Evolutionary conservation across 2,888 invertebrate species (phyloP).

Genomic region (Hedychridium roseum): DNA sequence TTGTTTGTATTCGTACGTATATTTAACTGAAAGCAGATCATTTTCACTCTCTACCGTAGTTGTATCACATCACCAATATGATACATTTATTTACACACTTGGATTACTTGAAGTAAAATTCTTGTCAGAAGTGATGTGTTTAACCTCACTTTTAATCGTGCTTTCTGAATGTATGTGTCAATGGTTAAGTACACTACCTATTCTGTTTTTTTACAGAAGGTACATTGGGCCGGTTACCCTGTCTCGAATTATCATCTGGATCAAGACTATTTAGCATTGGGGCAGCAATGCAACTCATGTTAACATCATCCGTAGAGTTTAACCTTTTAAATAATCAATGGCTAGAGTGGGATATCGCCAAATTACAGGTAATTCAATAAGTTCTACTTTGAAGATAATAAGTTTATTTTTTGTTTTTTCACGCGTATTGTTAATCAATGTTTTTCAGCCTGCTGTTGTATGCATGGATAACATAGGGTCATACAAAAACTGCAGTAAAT

Average conservation of each 20-base stretch:
- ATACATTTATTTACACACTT: too few relatives aligned
- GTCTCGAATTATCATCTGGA: constrained; percentile 71
- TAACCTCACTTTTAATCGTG: too few relatives aligned
- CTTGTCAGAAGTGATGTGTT: too few relatives aligned
- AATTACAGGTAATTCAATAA: constrained; percentile 56
- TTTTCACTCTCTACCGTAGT: too few relatives aligned
- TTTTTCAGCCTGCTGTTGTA: constrained; percentile 68
- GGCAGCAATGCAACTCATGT: constrained; percentile 74
- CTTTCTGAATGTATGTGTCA: too few relatives aligned
- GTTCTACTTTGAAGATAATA: too few relatives aligned
- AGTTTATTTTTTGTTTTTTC: constrained; percentile 4
- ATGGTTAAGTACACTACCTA: too few relatives aligned
- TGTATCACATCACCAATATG: too few relatives aligned
- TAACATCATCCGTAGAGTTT: constrained; percentile 64
- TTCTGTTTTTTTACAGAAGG: constrained; percentile 63
- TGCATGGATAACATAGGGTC: constrained; percentile 64
- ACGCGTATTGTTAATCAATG: constrained; percentile 9
- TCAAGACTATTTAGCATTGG: constrained; percentile 75
- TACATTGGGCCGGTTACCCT: constrained; percentile 70
- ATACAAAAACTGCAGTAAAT: constrained; percentile 68
- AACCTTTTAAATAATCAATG: constrained; percentile 54
- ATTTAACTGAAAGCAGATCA: too few relatives aligned
- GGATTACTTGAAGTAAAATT: too few relatives aligned
- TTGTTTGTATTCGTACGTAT: constrained; percentile 5
- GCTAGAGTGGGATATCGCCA: constrained; percentile 64